Evolutionary conservation across 2,888 invertebrate genomes (phyloP).

Genomic region (Scaeva pyrastri): DNA sequence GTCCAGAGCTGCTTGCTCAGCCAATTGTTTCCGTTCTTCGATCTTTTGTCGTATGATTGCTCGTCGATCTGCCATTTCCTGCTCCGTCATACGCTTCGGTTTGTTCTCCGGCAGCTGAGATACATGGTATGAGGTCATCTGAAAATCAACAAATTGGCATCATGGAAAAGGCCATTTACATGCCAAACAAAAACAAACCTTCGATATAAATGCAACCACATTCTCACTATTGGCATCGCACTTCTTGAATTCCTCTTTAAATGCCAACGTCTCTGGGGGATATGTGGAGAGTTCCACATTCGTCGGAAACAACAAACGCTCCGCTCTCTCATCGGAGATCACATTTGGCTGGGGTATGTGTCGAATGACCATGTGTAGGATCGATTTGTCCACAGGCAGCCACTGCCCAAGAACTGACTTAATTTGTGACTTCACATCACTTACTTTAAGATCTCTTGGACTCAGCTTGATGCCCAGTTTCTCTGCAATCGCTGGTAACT

Average conservation of each 20-base stretch:
- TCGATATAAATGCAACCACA: slow-evolving; percentile 84
- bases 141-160: slow-evolving; percentile 86
- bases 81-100: slow-evolving; percentile 89
- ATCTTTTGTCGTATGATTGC: slow-evolving; percentile 88
- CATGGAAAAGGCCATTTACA: slow-evolving; percentile 86
- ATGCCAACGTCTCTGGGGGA: slow-evolving; percentile 88
- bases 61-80: slow-evolving; percentile 89
- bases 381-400: slow-evolving; percentile 93
- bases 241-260: slow-evolving; percentile 88
- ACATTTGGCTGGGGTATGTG: slow-evolving; percentile 93
- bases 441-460: slow-evolving; percentile 90
- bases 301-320: slow-evolving; percentile 91
- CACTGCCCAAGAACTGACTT: slow-evolving; percentile 94
- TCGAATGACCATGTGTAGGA: slow-evolving; percentile 92
- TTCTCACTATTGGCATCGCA: slow-evolving; percentile 90
- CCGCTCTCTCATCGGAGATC: slow-evolving; percentile 90
- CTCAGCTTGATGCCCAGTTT: slow-evolving; percentile 91
- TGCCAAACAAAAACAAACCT: slow-evolving; percentile 75
- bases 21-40: slow-evolving; percentile 84
- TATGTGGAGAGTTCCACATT: slow-evolving; percentile 88
- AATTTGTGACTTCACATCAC: slow-evolving; percentile 91
- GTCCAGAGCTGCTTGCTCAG: slow-evolving; percentile 77
- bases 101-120: slow-evolving; percentile 91
- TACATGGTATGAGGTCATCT: slow-evolving; percentile 94
- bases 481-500: slow-evolving; percentile 87